Evolutionary conservation across 2,113 vertebrate genomes (phyloP), one percentile per base, ranked within the genome.

Genomic region (Actenoides hombroni): DNA sequence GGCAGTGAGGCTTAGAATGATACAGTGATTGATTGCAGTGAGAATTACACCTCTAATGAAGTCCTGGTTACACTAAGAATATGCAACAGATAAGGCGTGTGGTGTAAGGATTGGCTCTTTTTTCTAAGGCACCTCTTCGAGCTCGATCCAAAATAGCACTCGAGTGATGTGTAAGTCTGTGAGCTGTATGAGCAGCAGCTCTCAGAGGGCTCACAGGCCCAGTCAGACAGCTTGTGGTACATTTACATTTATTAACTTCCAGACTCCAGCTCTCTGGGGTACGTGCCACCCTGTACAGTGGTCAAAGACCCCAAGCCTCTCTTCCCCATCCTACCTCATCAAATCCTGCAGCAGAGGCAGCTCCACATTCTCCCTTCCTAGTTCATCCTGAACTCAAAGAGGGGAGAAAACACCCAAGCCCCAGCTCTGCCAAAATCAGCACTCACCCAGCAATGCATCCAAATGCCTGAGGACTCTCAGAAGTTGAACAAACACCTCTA

Each of bases 21-120:
- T 94, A 59, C 77, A 48, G 78, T 69, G 91, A 94, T 95, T 88
- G 73, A 95, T 37, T 91, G 83, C 83, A 57, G 74, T 46, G 65
- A 92, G 89, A 96, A 94, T 84, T 92, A 89, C 83, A 56, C 83
- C 81, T 94, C 88, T 91, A 91, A 95, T 70, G 77, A 96, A 94
- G 74, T 25, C 77, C 81, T 71, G 61, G 89, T 92, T 89, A 89
- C 77, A 35, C 39, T 37, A 35, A 78, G 89, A 94, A 71, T 84
- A 81, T 73, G 33, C 69, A 94, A 89, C 29, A 89, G 86, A 83
- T 90, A 92, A 42, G 60, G 63, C 76, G 81, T 78, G 14, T 13
- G 60, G 77, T 78, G 40, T 67, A 74, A 92, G 80, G 73, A 67
- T 63, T 59, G 17, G 31, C 60, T 84, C 76, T 35, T 71, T 85